Evolutionary conservation across 2,888 invertebrate species (phyloP).

Genomic region (Pseudococcus jackbeardsleyi): DNA sequence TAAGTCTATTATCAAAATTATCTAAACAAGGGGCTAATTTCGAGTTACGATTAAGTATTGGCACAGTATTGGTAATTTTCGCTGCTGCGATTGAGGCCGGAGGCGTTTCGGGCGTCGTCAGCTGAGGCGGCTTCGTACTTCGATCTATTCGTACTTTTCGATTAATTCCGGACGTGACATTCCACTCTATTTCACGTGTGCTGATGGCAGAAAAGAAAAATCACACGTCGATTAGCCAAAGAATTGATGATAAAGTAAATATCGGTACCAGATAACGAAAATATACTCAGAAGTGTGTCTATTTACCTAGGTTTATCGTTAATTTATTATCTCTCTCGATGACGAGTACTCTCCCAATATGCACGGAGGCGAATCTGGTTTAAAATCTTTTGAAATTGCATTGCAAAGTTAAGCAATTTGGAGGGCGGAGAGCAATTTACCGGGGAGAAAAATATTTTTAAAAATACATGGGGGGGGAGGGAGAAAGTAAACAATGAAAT

Average conservation of each 20-base stretch:
- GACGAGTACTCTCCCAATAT: neutral
- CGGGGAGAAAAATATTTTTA: no score
- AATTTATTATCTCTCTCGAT: neutral
- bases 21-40: neutral
- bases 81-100: neutral
- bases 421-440: no score
- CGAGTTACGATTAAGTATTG: constrained; percentile 17
- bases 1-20: neutral
- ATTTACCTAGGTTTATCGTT: neutral
- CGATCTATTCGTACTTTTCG: constrained; percentile 35
- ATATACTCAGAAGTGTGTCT: neutral
- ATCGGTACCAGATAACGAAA: neutral
- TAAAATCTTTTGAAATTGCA: no score
- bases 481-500: no score
- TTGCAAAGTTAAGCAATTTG: no score
- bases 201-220: neutral
- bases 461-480: no score
- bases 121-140: neutral
- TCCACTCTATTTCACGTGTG: constrained; percentile 13
- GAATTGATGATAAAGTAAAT: neutral
- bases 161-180: constrained; percentile 43
- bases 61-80: constrained; percentile 28
- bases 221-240: neutral
- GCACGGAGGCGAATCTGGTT: neutral
- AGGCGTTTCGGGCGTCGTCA: neutral